Evolutionary conservation across 2,888 invertebrate species (phyloP).

Genomic region (Liopterus haemorrhoidalis): DNA sequence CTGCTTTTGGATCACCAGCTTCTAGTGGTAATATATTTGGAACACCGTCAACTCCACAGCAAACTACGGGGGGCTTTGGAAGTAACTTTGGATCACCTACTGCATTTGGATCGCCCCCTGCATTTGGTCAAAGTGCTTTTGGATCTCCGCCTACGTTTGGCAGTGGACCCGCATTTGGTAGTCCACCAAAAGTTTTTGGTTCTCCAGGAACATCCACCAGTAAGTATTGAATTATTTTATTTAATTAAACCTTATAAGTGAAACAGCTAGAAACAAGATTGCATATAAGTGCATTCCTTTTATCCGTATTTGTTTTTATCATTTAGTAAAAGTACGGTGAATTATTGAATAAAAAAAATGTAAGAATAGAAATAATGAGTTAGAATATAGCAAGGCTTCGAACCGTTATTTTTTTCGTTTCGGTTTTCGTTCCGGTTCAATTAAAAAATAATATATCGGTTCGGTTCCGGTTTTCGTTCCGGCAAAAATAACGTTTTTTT

Average conservation of each 20-base stretch:
- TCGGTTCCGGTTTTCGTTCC: too few species aligned
- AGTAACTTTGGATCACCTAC: slow-evolving; percentile 33
- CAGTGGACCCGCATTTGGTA: slow-evolving; percentile 47
- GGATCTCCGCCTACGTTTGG: slow-evolving; percentile 49
- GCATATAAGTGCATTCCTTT: too few species aligned
- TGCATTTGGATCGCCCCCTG: slow-evolving; percentile 34
- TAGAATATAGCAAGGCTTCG: too few species aligned
- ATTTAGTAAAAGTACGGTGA: too few species aligned
- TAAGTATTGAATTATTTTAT: slow-evolving; percentile 15
- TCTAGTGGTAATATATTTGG: slow-evolving; percentile 31
- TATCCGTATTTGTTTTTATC: too few species aligned
- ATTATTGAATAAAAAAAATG: too few species aligned
- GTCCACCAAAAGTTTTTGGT: slow-evolving; percentile 44
- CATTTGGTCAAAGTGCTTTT: slow-evolving; percentile 37
- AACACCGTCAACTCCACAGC: slow-evolving; percentile 21
- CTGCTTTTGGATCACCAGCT: slow-evolving; percentile 41
- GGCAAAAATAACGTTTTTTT: too few species aligned
- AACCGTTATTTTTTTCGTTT: too few species aligned
- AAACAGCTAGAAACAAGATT: too few species aligned
- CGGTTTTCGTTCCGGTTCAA: too few species aligned
- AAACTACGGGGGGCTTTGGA: slow-evolving; percentile 26
- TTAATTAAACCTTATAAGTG: slow-evolving; percentile 2
- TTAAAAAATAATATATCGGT: too few species aligned
- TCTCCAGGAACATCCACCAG: slow-evolving; percentile 29
- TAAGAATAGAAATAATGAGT: too few species aligned